phyloP scores from a whole-genome alignment of 2,113 vertebrate genomes.

The Seriola rivoliana region DNA sequence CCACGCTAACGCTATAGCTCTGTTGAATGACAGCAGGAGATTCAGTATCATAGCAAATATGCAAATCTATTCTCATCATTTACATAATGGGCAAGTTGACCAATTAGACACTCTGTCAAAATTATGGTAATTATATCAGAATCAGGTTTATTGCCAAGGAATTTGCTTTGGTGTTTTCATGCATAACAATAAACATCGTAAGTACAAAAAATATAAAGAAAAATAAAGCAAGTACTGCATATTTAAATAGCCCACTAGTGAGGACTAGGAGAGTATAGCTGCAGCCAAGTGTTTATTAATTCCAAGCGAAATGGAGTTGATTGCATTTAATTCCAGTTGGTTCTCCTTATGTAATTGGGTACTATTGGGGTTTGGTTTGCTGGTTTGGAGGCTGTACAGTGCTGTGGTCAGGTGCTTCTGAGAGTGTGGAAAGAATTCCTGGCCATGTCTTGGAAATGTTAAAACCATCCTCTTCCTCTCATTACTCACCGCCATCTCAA shows the following conservation, averaged over 20 bases:
- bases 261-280: background rate
- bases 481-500: constrained; percentile 63
- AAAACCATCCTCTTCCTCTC: constrained; percentile 54
- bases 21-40: background rate
- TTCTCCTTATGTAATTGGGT: constrained; percentile 14
- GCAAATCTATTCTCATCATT: background rate
- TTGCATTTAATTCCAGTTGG: constrained; percentile 18
- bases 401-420: constrained; percentile 65
- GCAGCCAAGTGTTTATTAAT: constrained; percentile 21
- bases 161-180: no score
- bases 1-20: no score
- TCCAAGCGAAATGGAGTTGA: constrained; percentile 2
- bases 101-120: background rate
- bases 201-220: no score
- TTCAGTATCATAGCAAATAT: background rate
- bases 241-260: background rate
- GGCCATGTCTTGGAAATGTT: constrained; percentile 64
- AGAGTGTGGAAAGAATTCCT: constrained; percentile 61
- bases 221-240: no score
- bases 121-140: background rate
- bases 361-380: constrained; percentile 28
- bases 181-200: no score
- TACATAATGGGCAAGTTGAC: background rate
- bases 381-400: constrained; percentile 30
- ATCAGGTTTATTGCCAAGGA: no score